Evolutionary conservation across 1,140 invertebrate species (phyloP).

Genomic region (Drosophila bocki): DNA sequence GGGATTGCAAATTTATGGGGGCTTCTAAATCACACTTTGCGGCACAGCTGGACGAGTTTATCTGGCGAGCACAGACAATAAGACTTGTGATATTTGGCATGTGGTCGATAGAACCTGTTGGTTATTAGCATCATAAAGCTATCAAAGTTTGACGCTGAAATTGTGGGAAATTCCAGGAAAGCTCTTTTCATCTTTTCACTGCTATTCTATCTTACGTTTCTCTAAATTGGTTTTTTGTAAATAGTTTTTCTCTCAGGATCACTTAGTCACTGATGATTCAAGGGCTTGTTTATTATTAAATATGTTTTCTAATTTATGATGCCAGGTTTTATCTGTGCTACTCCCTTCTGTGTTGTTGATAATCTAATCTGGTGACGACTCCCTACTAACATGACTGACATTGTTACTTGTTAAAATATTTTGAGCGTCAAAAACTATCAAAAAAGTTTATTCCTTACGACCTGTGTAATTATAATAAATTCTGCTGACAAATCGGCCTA

Average conservation of each 20-base stretch:
- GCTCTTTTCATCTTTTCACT: not conserved
- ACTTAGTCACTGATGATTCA: not conserved
- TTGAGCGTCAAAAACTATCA: too few relatives aligned
- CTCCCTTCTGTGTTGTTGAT: not conserved
- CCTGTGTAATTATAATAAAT: not conserved
- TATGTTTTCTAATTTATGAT: constrained; percentile 1
- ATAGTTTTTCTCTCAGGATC: not conserved
- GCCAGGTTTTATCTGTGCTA: not conserved
- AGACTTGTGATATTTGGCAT: constrained; percentile 1
- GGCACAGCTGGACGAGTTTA: constrained; percentile 8
- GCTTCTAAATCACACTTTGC: not conserved
- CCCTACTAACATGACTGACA: not conserved
- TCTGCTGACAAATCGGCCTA: not conserved
- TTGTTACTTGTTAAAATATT: too few relatives aligned
- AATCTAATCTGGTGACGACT: constrained; percentile 6
- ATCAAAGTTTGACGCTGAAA: not conserved
- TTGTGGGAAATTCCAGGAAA: not conserved
- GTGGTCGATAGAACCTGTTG: not conserved
- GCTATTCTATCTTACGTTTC: not conserved
- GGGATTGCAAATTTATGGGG: constrained; percentile 23
- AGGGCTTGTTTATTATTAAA: not conserved
- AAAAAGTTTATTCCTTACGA: too few relatives aligned
- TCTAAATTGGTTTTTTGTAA: not conserved
- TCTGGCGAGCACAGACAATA: not conserved
- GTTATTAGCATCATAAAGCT: too few relatives aligned